Evolutionary conservation across 2,888 invertebrate species (phyloP), one percentile per base, ranked within the genome.

Genomic region (Brachylomia viminalis): DNA sequence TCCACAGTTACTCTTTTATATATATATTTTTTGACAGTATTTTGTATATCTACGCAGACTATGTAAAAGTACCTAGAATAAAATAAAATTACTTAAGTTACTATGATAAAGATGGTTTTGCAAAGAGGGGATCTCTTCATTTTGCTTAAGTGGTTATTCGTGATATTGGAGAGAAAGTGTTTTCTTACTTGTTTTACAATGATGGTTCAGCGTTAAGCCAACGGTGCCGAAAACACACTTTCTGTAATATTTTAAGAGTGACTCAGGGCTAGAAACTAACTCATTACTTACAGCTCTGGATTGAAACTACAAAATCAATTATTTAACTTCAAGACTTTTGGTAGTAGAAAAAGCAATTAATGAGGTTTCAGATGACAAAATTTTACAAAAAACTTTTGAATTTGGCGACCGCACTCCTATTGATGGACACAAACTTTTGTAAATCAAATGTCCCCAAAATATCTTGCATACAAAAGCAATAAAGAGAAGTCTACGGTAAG

Each of bases 141-240:
- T 59, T 72, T 27, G 38, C 33, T 13, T 17, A 23, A 30, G 17
- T 8, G 58, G 8, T 38, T 30, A 20, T 42, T 62, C 17, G 54
- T 79, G n/a, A 71, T 64, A 42, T n/a, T 49, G 56, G 23, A 49
- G 61, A 47, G 77, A 79, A 79, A 77, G 62, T 42, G 8, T 33
- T n/a, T 8, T n/a, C 15, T 33, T 61, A 54, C 45, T 77, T n/a
- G 54, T n/a, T 38, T 78, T 38, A 54, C 45, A 20, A n/a, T 47
- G 27, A 10, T 59, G 58, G 58, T 52, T 52, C 52, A 23, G 23
- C 6, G 52, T 33, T 61, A 17, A 23, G 20, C 33, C 30, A 45
- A 30, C 13, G 17, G 5, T 58, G 49, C 1, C 45, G 15, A 65
- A 64, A 45, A 38, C 33, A 0, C 0, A 45, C 11, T 61, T 70